Evolutionary conservation across 2,888 invertebrate genomes (phyloP).

Genomic region (Agonum fuliginosum): DNA sequence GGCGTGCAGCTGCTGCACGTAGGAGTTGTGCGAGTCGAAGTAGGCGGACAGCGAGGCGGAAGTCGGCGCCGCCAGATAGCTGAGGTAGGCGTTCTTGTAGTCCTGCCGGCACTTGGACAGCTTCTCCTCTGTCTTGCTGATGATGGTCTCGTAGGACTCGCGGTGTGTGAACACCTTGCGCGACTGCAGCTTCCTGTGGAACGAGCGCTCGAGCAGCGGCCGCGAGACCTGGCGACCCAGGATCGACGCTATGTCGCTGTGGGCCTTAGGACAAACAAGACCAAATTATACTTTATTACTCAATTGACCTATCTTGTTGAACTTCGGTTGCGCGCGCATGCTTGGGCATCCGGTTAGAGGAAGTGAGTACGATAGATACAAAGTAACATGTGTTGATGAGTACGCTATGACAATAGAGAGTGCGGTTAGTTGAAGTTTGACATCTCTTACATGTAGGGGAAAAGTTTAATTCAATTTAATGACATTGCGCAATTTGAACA

Average conservation of each 20-base stretch:
- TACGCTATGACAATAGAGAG: too few species aligned
- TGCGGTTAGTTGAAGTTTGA: too few species aligned
- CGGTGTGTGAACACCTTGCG: slow-evolving; percentile 92
- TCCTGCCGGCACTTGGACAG: slow-evolving; percentile 87
- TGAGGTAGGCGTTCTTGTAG: slow-evolving; percentile 89
- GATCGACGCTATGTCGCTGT: slow-evolving; percentile 88
- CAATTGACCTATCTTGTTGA: too few species aligned
- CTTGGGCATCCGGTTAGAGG: too few species aligned
- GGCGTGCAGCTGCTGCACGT: slow-evolving; percentile 93
- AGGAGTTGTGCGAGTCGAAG: slow-evolving; percentile 94
- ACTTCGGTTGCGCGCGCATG: too few species aligned
- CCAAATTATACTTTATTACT: too few species aligned
- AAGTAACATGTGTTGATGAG: too few species aligned
- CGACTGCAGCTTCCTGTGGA: slow-evolving; percentile 93
- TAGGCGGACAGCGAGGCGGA: slow-evolving; percentile 84
- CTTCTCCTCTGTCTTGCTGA: slow-evolving; percentile 89
- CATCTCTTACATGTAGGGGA: too few species aligned
- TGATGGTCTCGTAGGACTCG: slow-evolving; percentile 91
- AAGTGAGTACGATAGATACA: too few species aligned
- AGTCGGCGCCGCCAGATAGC: slow-evolving; percentile 84
- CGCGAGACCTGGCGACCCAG: slow-evolving; percentile 86
- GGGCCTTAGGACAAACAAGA: slow-evolving; percentile 71
- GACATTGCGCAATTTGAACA: too few species aligned
- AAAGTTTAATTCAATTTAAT: too few species aligned
- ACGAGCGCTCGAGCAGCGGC: slow-evolving; percentile 89